These are phyloP conservation scores for Coreius guichenoti DNA, from an alignment of 2,797 vertebrate species.

Conservation along the genomic window DNA sequence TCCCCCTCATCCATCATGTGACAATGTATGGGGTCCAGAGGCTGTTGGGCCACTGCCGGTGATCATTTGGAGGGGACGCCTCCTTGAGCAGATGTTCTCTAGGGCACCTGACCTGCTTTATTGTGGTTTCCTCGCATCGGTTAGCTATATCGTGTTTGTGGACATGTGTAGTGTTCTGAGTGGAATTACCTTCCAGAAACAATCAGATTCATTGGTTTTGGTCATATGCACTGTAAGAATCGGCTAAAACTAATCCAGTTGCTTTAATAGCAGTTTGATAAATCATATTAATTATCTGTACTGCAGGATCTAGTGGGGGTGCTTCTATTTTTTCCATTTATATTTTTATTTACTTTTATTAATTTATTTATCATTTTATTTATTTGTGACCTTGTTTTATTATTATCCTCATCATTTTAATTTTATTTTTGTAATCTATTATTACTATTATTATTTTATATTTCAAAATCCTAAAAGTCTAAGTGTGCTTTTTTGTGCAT, in stretches of 20 bases:
- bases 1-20: conserved; percentile 85
- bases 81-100: conserved; percentile 64
- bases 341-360: neutral
- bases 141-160: neutral
- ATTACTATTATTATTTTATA: too few species aligned
- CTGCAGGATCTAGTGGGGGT: neutral
- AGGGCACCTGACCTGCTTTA: conserved; percentile 4
- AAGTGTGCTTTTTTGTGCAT: too few species aligned
- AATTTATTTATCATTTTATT: neutral
- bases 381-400: neutral
- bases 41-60: conserved; percentile 65
- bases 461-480: too few species aligned
- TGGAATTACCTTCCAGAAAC: neutral
- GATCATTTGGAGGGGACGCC: conserved; percentile 69
- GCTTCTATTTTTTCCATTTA: neutral
- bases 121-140: neutral
- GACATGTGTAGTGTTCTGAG: neutral
- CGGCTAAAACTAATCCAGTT: neutral
- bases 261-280: neutral
- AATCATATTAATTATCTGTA: neutral
- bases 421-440: too few species aligned
- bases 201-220: neutral
- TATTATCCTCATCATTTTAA: neutral
- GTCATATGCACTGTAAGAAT: neutral
- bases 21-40: conserved; percentile 80